phyloP scores from a whole-genome alignment of 2,888 invertebrate genomes.

The Cactoblastis cactorum region DNA sequence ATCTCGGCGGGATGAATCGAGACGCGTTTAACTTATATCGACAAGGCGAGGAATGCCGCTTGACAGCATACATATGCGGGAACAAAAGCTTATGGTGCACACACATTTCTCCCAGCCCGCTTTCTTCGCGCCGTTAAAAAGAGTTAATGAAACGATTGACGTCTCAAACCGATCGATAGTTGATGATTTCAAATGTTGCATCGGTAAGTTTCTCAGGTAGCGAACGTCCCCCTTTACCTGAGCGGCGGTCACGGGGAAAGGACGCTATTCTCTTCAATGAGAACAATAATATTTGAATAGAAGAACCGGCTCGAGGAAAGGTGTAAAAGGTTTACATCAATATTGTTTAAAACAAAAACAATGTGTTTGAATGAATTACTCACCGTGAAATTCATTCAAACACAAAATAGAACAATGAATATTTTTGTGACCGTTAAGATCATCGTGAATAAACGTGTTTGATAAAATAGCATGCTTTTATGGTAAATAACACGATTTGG shows the following conservation, averaged over 20 bases:
- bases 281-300: slow-evolving; percentile 63
- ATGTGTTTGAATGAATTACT: not conserved
- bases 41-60: slow-evolving; percentile 74
- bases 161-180: slow-evolving; percentile 27
- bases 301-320: slow-evolving; percentile 43
- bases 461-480: slow-evolving; percentile 18
- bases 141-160: slow-evolving; percentile 17
- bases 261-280: slow-evolving; percentile 54
- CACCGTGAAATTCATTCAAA: not conserved
- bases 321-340: slow-evolving; percentile 24
- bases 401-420: not conserved
- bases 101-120: slow-evolving; percentile 60
- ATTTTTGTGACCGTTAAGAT: slow-evolving; percentile 1
- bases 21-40: slow-evolving; percentile 72
- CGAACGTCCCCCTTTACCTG: slow-evolving; percentile 64
- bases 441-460: slow-evolving; percentile 11
- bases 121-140: slow-evolving; percentile 43
- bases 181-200: slow-evolving; percentile 1
- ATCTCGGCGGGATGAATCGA: slow-evolving; percentile 64
- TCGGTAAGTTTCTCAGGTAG: slow-evolving; percentile 57
- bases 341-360: not conserved
- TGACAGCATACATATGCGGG: slow-evolving; percentile 76
- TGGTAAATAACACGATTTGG: slow-evolving; percentile 37
- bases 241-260: slow-evolving; percentile 47
- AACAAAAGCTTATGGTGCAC: slow-evolving; percentile 76